Base-by-base conservation (phyloP, 2,113 vertebrate species). In the Myxocyprinus asiaticus region DNA sequence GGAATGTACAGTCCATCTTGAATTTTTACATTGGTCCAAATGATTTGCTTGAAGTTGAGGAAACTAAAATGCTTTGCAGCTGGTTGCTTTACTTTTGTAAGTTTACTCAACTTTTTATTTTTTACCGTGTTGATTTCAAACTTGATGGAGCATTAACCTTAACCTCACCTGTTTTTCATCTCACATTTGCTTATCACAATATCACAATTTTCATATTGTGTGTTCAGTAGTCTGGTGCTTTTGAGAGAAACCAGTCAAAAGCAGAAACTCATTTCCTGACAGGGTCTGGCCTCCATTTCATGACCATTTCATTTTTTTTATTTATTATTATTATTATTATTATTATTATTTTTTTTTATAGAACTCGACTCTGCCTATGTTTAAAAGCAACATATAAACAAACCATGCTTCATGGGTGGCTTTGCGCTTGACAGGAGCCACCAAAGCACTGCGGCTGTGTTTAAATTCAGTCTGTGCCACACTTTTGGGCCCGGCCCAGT, bases 371-470 rank as follows among this genome's bases (percentile, higher is more conserved):
- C 47, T 45, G 33, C 12, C 55, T 58, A 69, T 53, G 66, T 69
- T 68, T 70, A 4, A 74, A 71, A 12, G 65, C 69, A 43, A 6
- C 76, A 69, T 63, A 78, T 76, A 82, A 87, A 67, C 76, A 67
- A 45, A 17, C 69, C 44, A 10, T 10, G 74, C 76, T 58, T 74
- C 85, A 6, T 89, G 89, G 88, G 89, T 89, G 88, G 89, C 82
- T 88, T 50, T 76, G n/a, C 4, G 71, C 87, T 63, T 0, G 48
- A 59, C 75, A 33, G 22, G 22, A 59, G 8, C 64, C 22, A 69
- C n/a, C 22, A 59, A 22, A 73, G 47, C 42, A 51, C 15, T 33
- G 22, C 22, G 22, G 22, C 22, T 1, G 22, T 33, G 22, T 33
- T 33, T 33, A 33, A 33, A 12, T 33, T 47, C 1, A 59, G 42